Base-by-base conservation (phyloP, 92 coral and sea anemone genomes). In the Phenganax stokvisi region DNA sequence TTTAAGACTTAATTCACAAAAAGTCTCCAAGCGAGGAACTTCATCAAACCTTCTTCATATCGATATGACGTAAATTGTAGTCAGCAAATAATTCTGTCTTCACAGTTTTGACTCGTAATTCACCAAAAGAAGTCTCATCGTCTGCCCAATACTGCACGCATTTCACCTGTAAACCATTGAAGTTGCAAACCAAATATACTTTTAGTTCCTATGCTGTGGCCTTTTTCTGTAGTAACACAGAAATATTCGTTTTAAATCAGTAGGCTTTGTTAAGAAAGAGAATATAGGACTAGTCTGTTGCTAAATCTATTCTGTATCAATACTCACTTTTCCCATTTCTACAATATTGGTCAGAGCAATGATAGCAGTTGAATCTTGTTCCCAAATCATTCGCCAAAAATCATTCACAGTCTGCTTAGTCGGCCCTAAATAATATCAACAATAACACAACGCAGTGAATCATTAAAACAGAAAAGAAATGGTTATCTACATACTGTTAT, bases 361-460 rank as follows among this genome's bases (percentile, higher is more conserved):
- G 62, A 93, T 83, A 6, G 82, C 76, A 51, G 83, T 47, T 0
- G 80, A 65, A 6, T 91, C 86, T 53, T 91, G 93, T 52, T 89
- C 91, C 98, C 98, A 93, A 9, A 89, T 79, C 97, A 93, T 88
- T 57, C 85, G 85, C 98, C 98, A 93, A 53, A 93, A 91, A 56
- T 90, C 92, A 30, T 44, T 69, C 10, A 84, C 85, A 0, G 93
- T 91, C 25, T 79, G 77, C 16, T 82, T 57, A 1, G 78, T 73
- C n/a, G 97, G 97, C 6, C 92, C 88, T 89, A 53, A 0, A 29
- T 7, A 53, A 44, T 13, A 17, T 20, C 25, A 20, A 20, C 25
- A 20, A 20, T 20, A 20, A 20, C 25, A 20, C 59, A 44, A 8
- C 25, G 25, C 25, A 20, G 25, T 20, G 28, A 16, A 71, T 13